A percentile compares a stretch with the other conserved stretches of the same genome.
Conservation (phyloP, 2,113 vertebrate species). For the Alces alces region DNA sequence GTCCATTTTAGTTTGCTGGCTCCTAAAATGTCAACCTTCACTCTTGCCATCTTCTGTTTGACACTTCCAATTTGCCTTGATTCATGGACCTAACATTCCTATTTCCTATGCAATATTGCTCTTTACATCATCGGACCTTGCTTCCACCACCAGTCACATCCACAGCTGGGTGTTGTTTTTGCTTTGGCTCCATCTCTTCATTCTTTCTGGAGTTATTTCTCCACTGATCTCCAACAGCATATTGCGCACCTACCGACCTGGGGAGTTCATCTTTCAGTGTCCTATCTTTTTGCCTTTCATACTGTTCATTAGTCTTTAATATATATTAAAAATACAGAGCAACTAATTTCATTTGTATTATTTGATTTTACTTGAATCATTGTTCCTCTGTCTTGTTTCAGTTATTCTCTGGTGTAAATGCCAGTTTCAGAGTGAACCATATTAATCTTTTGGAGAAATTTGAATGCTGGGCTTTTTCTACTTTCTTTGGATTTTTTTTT, state of each 20-base stretch:
- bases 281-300: not conserved
- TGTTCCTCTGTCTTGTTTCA: not conserved
- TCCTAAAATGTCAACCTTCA: not conserved
- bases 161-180: not conserved
- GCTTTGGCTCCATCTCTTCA: not conserved
- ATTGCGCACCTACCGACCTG: fast-evolving
- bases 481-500: not conserved
- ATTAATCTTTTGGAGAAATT: not conserved
- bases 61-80: not conserved
- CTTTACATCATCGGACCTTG: not conserved
- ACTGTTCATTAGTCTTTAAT: not conserved
- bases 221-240: not conserved
- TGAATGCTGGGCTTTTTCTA: not conserved
- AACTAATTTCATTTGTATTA: not conserved
- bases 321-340: not conserved
- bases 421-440: not conserved
- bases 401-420: not conserved
- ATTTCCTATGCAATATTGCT: not conserved
- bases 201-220: not conserved
- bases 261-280: not conserved
- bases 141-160: not conserved
- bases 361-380: not conserved
- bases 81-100: not conserved
- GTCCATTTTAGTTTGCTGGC: not conserved
- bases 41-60: not conserved